phyloP scores from a whole-genome alignment of 2,113 vertebrate species.

The Elanus axillaris region DNA sequence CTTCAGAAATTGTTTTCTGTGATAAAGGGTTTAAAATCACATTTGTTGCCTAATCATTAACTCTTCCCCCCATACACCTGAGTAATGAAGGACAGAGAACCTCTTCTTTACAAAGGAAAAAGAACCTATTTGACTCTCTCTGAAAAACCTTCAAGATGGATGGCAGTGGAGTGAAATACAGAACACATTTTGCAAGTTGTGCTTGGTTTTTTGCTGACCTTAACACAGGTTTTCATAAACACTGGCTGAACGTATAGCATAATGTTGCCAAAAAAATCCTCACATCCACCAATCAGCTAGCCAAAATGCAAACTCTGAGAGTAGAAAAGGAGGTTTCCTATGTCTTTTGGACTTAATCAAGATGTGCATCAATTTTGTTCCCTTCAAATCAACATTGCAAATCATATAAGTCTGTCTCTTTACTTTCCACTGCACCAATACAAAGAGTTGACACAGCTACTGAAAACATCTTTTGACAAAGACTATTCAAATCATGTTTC shows the following conservation, averaged over 20 bases:
- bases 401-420: neutral
- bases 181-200: neutral
- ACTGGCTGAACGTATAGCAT: neutral
- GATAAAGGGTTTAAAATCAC: conserved; percentile 20
- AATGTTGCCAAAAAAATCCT: neutral
- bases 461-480: neutral
- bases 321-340: neutral
- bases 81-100: neutral
- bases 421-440: neutral
- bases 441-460: neutral
- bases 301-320: neutral
- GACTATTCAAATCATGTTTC: neutral
- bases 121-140: neutral
- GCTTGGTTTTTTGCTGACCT: neutral
- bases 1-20: conserved; percentile 31
- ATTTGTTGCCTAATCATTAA: neutral
- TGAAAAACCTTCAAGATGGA: neutral
- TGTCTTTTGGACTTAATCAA: neutral
- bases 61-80: neutral
- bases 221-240: neutral
- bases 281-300: neutral
- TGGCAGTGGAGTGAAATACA: neutral
- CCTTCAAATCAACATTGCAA: neutral
- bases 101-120: neutral
- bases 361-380: neutral